Base-by-base conservation (phyloP, 2,113 vertebrate species). In the Clarias gariepinus region DNA sequence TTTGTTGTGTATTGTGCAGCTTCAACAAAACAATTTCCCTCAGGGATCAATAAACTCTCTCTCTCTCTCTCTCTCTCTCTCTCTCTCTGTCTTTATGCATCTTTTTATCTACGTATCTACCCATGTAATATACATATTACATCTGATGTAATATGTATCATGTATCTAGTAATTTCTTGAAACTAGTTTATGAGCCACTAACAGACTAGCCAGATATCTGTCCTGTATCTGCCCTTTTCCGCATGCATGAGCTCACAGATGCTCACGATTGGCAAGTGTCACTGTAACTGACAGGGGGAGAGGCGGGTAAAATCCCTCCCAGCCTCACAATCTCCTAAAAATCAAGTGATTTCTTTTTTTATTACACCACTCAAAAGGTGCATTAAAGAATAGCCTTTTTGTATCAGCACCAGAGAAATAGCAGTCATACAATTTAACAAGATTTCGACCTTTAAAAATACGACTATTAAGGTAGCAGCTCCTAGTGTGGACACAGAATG, bases 231-330 rank as follows among this genome's bases (percentile, higher is more conserved):
- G n/a, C 52, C 18, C 78, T 60, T 30, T 80, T 60, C 55, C 28
- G 23, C 28, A 80, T 60, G 55, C 55, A 80, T 80, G 55, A 58
- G 77, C 77, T 58, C 6, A 79, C 28, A 79, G 78, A 60, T 60
- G 28, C 28, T 19, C 2, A 13, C 1, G 55, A 80, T 60, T 80
- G 55, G 78, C 55, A 21, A 12, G 55, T 60, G 28, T 60, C 78
- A 80, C 18, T 60, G 10, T 23, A 21, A 79, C 1, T 79, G 76
- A 79, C 47, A 55, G 52, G 47, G 11, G 13, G 74, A 55, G 25
- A 77, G 47, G 52, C 7, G 4, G 41, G n/a, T 77, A 4, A 77
- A 80, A 80, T 79, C 18, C 19, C 55, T 79, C 30, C 10, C 28
- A 36, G 3, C 8, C 13, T 78, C 76, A 79, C 19, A 10, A 57